Evolutionary conservation across 1,140 invertebrate species (phyloP), one percentile per base, ranked within the genome.

Genomic region (Camponotus floridanus): DNA sequence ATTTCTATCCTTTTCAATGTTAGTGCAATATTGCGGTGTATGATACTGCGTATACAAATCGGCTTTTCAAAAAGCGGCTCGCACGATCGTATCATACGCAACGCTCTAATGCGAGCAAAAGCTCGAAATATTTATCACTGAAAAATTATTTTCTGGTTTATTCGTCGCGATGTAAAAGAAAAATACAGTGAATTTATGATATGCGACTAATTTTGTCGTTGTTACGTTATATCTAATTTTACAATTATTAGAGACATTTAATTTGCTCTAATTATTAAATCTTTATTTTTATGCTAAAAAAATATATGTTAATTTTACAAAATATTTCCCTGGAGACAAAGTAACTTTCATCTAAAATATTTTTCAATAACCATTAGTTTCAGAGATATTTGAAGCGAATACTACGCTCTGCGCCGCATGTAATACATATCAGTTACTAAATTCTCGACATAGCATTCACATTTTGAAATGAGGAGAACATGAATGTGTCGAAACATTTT

Each of bases 1-100:
- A 68, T 80, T 64, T 21, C 3, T 0, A 31, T 57, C 9, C 1
- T 45, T 71, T 61, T 73, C 26, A 61, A 80, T 45, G 11, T 1
- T 65, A 67, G 13, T 67, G 45, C 31, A 39, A 36, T 39, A 64
- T 79, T 33, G n/a, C 64, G 26, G 18, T 18, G 11, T 11, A 26
- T 9, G n/a, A 79, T 67, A 79, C 4, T 31, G 13, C 33, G 55
- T 71, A 61, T 71, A 61, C 21, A 81, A 81, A 81, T 71, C 18
- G 67, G 51, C 11, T 81, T 81, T 73, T 71, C 9, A 2, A 57
- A 71, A 45, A 71, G 9, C 36, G 64, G 6, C 42, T 67, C 18
- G 1, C 31, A 3, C 13, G 13, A 79, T 79, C 36, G 39, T 45
- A 81, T 73, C 39, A 45, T 45, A 7, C 9, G 33, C 13, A 26